Evolutionary conservation across 2,888 invertebrate genomes (phyloP), one percentile per base, ranked within the genome.

Genomic region (Ichneumoninae sp.): DNA sequence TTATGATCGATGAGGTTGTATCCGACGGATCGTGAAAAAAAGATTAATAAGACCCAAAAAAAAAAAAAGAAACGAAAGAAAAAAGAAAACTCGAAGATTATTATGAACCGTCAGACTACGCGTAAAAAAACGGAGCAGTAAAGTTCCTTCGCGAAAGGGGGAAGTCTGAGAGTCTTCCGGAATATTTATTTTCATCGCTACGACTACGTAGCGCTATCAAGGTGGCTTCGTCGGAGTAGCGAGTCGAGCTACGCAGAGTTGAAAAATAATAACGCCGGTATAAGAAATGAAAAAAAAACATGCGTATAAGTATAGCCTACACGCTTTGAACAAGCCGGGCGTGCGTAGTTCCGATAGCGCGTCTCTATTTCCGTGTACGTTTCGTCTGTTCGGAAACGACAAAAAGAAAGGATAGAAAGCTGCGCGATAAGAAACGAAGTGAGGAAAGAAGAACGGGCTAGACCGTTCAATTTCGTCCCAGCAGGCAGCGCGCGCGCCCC

Each of bases 301-400:
- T 33, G 16, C 70, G 26, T 40, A 10, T 16, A 52, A 36, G 30
- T 10, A 54, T 22, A 70, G 10, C 5, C 50, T 16, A 52, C 52
- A 33, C 30, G 30, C 30, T 52, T 50, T 52, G 3, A 33, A 70
- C 1, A 54, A 33, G 33, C 10, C 0, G 36, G 3, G 40, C 2
- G n/a, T 8, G 54, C 2, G 40, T 22, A 40, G 22, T 22, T 26
- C 6, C 6, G 30, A 3, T 22, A 10, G 57, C 36, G 47, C 47
- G n/a, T 36, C 19, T 68, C 83, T 80, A 80, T 84, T 77, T 80
- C 80, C 44, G 72, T 50, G 33, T 33, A 33, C 50, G 60, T 77
- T 60, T 77, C 72, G 77, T 19, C 19, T 7, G 30, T 69, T 50
- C 13, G 54, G 1, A 36, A 57, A 54, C 2, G 3, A 22, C 7